phyloP scores from a whole-genome alignment of 2,888 invertebrate genomes.

The Zygogramma bicolorata region DNA sequence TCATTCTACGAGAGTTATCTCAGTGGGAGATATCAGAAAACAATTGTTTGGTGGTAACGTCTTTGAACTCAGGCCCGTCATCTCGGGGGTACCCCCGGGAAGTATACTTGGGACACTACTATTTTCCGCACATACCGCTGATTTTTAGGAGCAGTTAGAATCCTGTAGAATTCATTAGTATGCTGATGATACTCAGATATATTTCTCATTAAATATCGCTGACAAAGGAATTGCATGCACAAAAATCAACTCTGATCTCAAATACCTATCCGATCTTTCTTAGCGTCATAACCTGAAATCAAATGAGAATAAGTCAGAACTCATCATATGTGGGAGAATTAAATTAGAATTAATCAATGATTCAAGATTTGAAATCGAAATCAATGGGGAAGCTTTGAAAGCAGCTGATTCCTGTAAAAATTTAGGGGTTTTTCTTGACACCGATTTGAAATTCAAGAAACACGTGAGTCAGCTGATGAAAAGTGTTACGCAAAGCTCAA shows the following conservation, averaged over 20 bases:
- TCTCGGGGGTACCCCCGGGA: neutral
- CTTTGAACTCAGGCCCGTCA: neutral
- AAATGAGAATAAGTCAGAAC: neutral
- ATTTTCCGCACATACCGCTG: neutral
- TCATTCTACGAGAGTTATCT: neutral
- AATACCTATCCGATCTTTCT: neutral
- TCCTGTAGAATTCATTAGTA: constrained; percentile 1
- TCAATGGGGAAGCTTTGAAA: neutral
- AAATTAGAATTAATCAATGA: neutral
- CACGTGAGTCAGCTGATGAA: no score
- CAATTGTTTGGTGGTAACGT: no score
- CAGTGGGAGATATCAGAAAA: neutral
- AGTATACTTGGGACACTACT: neutral
- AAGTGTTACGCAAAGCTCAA: no score
- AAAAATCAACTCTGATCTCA: neutral
- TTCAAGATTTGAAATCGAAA: neutral
- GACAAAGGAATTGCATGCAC: neutral
- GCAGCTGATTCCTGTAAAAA: no score
- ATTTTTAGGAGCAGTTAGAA: neutral
- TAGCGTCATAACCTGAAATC: neutral
- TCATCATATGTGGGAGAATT: neutral
- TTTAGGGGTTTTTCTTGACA: no score
- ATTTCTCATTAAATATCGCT: no score
- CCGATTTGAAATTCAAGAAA: no score
- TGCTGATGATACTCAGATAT: no score